phyloP scores from a whole-genome alignment of 1,140 invertebrate genomes.

The Solenopsis fugax region DNA sequence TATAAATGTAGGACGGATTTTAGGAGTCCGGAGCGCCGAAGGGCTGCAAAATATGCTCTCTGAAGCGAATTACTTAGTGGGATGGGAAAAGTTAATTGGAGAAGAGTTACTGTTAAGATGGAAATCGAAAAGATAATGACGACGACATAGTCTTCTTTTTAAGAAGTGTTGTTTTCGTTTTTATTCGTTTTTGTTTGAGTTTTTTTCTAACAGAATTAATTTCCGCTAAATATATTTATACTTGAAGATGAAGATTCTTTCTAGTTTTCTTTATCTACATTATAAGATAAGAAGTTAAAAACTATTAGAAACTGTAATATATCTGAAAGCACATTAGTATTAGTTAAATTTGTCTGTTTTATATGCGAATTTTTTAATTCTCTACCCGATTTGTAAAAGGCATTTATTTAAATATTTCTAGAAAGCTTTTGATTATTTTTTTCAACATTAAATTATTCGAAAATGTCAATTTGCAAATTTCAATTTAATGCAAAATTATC shows the following conservation, averaged over 20 bases:
- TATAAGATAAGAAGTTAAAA: not conserved
- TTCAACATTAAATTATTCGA: not conserved
- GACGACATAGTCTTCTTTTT: not conserved
- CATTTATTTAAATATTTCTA: not conserved
- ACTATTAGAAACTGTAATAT: not conserved
- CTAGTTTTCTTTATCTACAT: not conserved
- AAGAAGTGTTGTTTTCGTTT: not conserved
- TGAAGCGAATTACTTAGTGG: not conserved
- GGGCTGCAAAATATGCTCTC: not conserved
- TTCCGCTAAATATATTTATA: not conserved
- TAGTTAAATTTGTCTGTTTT: not conserved
- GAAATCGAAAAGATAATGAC: not conserved
- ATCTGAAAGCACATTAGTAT: not conserved
- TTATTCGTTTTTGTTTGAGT: not conserved
- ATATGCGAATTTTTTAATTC: not conserved
- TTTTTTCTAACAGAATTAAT: not conserved
- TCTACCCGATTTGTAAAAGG: not conserved
- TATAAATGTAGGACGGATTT: not conserved
- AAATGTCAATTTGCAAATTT: not conserved
- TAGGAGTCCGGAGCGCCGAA: not conserved
- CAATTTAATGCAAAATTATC: not conserved
- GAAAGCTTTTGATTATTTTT: not conserved
- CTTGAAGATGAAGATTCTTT: not conserved
- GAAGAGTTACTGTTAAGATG: conserved; percentile 30
- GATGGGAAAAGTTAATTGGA: conserved; percentile 31